Evolutionary conservation across 1,140 invertebrate genomes (phyloP).

Genomic region (Ceratosolen solmsi): DNA sequence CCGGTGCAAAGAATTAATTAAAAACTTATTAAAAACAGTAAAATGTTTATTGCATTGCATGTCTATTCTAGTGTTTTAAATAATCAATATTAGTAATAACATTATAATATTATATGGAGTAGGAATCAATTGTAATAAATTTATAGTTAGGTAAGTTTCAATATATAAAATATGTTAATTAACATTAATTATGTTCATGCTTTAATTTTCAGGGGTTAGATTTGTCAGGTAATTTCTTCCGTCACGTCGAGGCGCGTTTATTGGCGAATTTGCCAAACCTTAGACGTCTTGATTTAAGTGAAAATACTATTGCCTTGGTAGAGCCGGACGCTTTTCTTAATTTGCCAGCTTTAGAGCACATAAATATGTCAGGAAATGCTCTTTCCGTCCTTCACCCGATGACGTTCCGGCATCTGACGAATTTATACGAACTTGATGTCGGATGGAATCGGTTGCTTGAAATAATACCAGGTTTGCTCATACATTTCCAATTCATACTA

Average conservation of each 20-base stretch:
- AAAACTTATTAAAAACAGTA: too few species aligned
- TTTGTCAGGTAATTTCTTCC: constrained; percentile 84
- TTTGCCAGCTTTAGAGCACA: constrained; percentile 81
- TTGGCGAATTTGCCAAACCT: constrained; percentile 84
- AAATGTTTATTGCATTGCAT: too few species aligned
- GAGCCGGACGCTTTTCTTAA: constrained; percentile 83
- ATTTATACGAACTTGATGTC: constrained; percentile 85
- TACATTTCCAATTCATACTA: neutral
- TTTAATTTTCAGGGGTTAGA: constrained; percentile 77
- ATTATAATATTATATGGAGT: too few species aligned
- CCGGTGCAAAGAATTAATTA: too few species aligned
- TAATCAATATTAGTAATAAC: too few species aligned
- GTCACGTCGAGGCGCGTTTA: constrained; percentile 80
- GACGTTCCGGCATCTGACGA: constrained; percentile 82
- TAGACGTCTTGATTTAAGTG: constrained; percentile 84
- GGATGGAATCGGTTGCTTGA: constrained; percentile 83
- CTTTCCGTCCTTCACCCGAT: constrained; percentile 79
- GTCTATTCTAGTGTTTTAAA: too few species aligned
- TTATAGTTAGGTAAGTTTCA: neutral
- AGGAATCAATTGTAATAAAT: too few species aligned
- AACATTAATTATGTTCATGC: neutral
- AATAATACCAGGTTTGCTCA: constrained; percentile 77
- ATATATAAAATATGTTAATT: neutral
- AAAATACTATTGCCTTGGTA: constrained; percentile 81
- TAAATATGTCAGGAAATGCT: constrained; percentile 85